Conservation (phyloP, 2,113 vertebrate genomes). For the Rafetus swinhoei region DNA sequence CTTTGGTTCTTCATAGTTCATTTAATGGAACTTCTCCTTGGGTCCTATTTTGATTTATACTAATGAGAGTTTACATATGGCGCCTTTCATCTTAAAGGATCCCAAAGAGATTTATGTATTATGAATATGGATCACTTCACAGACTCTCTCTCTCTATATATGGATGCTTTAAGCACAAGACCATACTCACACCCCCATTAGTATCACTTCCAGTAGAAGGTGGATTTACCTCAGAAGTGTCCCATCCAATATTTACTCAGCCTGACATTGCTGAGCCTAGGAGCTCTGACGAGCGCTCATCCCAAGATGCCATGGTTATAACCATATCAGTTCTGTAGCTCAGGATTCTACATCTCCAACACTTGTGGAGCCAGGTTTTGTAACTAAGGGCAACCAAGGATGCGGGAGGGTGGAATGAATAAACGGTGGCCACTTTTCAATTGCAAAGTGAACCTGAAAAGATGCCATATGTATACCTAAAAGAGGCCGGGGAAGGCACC, state of each 20-base stretch:
- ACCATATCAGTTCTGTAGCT: background rate
- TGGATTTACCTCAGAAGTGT: background rate
- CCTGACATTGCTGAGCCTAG: background rate
- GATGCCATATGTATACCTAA: background rate
- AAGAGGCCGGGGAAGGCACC: background rate
- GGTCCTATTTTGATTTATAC: conserved; percentile 11
- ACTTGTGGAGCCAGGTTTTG: background rate
- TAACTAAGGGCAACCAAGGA: background rate
- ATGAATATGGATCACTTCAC: background rate
- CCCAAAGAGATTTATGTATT: background rate
- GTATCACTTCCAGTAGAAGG: background rate
- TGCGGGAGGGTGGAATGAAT: background rate
- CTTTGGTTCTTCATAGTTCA: background rate
- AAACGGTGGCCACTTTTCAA: too few relatives aligned
- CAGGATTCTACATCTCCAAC: background rate
- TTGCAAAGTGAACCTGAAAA: background rate
- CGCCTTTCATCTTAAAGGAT: background rate
- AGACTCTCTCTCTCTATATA: background rate
- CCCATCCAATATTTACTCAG: background rate
- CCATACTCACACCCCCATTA: background rate
- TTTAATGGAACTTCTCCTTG: background rate
- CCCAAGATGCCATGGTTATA: background rate
- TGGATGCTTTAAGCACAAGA: background rate
- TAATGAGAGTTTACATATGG: background rate
- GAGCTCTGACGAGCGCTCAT: background rate